Conservation (phyloP, 1,140 invertebrate species). For the Leucophenga varia region DNA sequence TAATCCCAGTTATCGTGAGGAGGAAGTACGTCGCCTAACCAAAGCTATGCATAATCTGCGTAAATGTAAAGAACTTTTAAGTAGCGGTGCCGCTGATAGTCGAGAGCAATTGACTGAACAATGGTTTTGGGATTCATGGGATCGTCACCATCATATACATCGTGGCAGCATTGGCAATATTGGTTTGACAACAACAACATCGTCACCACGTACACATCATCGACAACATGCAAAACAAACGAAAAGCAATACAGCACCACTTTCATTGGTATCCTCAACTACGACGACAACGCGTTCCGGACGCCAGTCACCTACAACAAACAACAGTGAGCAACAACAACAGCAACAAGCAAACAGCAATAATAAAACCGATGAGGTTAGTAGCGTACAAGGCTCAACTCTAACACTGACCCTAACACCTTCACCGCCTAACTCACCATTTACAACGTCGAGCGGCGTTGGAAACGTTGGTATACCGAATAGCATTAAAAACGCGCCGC, state of each 20-base stretch:
- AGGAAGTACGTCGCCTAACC: slow-evolving; percentile 77
- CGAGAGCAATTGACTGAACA: slow-evolving; percentile 58
- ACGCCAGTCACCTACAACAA: slow-evolving; percentile 23
- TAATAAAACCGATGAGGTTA: slow-evolving; percentile 22
- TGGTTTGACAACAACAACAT: slow-evolving; percentile 22
- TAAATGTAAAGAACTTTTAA: slow-evolving; percentile 47
- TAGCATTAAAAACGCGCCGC: slow-evolving; percentile 42
- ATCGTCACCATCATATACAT: slow-evolving; percentile 61
- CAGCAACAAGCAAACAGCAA: slow-evolving; percentile 12
- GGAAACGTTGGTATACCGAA: slow-evolving; percentile 45
- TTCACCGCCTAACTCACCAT: slow-evolving; percentile 52
- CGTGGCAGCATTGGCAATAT: slow-evolving; percentile 45
- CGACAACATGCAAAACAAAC: slow-evolving; percentile 30
- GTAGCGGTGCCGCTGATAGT: slow-evolving; percentile 15
- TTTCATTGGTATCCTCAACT: slow-evolving; percentile 12
- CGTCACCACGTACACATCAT: slow-evolving; percentile 43
- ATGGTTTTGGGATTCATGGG: slow-evolving; percentile 94
- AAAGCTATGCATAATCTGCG: slow-evolving; percentile 83
- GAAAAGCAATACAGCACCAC: slow-evolving; percentile 13
- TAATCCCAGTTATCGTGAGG: slow-evolving; percentile 66
- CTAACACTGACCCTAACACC: slow-evolving; percentile 47
- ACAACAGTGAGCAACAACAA: slow-evolving; percentile 7
- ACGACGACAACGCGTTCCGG: slow-evolving; percentile 12
- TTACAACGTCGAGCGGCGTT: slow-evolving; percentile 19
- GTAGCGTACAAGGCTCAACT: slow-evolving; percentile 29